Evolutionary conservation across 2,888 invertebrate genomes (phyloP).

Genomic region (Drosophila diplacantha): DNA sequence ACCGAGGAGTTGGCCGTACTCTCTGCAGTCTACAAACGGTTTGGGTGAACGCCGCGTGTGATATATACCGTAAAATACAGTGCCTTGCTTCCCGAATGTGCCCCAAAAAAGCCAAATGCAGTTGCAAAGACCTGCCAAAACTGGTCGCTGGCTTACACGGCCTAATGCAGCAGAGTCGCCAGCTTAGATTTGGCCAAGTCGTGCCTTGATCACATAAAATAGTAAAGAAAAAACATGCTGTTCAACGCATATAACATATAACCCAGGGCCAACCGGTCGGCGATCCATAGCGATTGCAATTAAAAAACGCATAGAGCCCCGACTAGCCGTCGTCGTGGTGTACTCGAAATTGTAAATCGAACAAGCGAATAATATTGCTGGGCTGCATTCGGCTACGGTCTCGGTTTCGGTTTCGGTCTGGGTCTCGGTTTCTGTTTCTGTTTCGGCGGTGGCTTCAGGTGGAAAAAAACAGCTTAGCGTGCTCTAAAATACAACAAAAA

Average conservation of each 20-base stretch:
- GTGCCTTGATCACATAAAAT: slow-evolving; percentile 20
- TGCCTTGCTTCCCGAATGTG: neutral
- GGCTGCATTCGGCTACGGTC: slow-evolving; percentile 43
- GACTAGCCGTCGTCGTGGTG: neutral
- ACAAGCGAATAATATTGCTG: slow-evolving; percentile 14
- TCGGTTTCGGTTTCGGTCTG: slow-evolving; percentile 8
- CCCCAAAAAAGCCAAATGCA: slow-evolving; percentile 14
- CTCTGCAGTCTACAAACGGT: neutral
- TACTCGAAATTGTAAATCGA: slow-evolving; percentile 29
- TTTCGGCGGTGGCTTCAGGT: slow-evolving; percentile 38
- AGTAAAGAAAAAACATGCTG: slow-evolving; percentile 33
- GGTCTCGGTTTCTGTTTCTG: slow-evolving; percentile 6
- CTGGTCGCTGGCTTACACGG: slow-evolving; percentile 33
- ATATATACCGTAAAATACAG: neutral
- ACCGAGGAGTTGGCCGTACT: neutral
- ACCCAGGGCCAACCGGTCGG: slow-evolving; percentile 65
- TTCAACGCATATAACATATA: slow-evolving; percentile 37
- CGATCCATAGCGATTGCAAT: slow-evolving; percentile 63
- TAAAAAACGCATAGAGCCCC: slow-evolving; percentile 58
- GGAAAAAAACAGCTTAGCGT: slow-evolving; percentile 64
- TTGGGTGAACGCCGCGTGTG: slow-evolving; percentile 6
- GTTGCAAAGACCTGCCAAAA: slow-evolving; percentile 29
- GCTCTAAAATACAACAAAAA: slow-evolving; percentile 40
- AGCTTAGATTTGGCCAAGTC: slow-evolving; percentile 58
- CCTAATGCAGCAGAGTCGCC: slow-evolving; percentile 42